A percentile compares a stretch with the other conserved stretches of the same genome.
Evolutionary conservation across 1,140 invertebrate genomes (phyloP).

Genomic region (Sitodiplosis mosellana): DNA sequence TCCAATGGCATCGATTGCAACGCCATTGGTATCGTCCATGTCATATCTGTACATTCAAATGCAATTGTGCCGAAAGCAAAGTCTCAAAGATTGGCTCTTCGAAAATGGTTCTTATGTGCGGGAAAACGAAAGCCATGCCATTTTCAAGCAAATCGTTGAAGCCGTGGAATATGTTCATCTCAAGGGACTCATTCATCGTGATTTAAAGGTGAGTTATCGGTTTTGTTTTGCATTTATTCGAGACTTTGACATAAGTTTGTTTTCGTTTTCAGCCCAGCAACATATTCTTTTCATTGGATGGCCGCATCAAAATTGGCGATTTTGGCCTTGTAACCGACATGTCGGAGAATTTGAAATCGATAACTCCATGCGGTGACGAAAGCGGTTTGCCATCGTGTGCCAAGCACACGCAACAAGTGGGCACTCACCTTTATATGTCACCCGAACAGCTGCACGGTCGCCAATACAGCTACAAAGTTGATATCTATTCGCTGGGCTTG

Average conservation of each 20-base stretch:
- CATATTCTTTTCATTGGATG: conserved; percentile 85
- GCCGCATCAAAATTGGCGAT: conserved; percentile 86
- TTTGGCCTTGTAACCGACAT: conserved; percentile 87
- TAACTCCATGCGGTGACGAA: conserved; percentile 17
- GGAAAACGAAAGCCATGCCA: conserved; percentile 36
- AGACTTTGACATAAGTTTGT: conserved; percentile 1
- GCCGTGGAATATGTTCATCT: conserved; percentile 91
- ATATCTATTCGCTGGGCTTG: conserved; percentile 88
- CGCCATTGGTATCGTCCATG: conserved; percentile 17
- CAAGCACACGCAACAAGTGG: conserved; percentile 36
- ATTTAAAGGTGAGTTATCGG: conserved; percentile 58
- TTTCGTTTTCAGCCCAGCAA: conserved; percentile 62
- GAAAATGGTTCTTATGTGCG: conserved; percentile 24
- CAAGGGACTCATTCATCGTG: conserved; percentile 79
- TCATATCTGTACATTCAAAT: conserved; percentile 92
- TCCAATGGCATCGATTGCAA: not conserved
- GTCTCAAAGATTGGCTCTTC: conserved; percentile 76
- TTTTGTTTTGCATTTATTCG: conserved; percentile 2
- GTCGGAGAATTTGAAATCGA: conserved; percentile 31
- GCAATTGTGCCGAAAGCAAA: conserved; percentile 82
- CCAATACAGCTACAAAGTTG: conserved; percentile 81
- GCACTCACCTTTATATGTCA: conserved; percentile 93
- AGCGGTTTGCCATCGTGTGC: conserved; percentile 13
- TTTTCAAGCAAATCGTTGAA: conserved; percentile 84
- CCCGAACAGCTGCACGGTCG: conserved; percentile 73